These are phyloP conservation scores for Sebastolobus alascanus DNA, from an alignment of 2,797 vertebrate species.

Conservation along the genomic window DNA sequence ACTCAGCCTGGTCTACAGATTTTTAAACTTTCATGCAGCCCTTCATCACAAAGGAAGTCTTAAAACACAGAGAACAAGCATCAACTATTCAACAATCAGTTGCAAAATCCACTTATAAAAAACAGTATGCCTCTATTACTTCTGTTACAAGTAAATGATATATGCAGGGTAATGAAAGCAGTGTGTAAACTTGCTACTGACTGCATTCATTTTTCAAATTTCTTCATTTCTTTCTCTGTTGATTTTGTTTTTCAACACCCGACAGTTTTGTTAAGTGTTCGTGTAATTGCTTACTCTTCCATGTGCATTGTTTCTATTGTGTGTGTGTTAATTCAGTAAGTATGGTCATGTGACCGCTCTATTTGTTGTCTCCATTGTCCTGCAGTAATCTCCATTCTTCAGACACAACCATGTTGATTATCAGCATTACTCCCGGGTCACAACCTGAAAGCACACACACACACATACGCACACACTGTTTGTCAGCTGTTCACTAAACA, in stretches of 20 bases:
- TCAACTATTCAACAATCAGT: not conserved
- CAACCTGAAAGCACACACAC: slow-evolving; percentile 9
- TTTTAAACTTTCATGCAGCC: not conserved
- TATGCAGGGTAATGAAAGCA: not conserved
- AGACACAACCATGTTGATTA: slow-evolving; percentile 27
- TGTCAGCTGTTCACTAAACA: slow-evolving; percentile 39
- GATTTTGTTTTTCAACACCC: not conserved
- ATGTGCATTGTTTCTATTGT: not conserved
- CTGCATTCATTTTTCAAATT: not conserved
- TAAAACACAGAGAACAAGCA: not conserved
- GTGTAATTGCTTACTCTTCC: not conserved
- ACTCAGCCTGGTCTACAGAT: not conserved
- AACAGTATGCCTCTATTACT: not conserved
- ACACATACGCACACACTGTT: not conserved
- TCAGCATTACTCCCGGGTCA: slow-evolving; percentile 4
- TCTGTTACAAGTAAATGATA: not conserved
- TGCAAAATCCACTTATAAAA: not conserved
- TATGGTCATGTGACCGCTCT: slow-evolving; percentile 1
- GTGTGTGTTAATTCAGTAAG: slow-evolving; percentile 2
- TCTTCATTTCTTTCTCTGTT: not conserved
- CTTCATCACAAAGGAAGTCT: not conserved
- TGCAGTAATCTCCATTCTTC: slow-evolving; percentile 46
- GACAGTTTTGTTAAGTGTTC: not conserved
- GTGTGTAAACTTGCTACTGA: not conserved
- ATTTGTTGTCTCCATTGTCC: slow-evolving; percentile 41